These are phyloP conservation scores for Acestrorhynchus altus DNA, from an alignment of 2,797 vertebrate species.

Conservation along the genomic window DNA sequence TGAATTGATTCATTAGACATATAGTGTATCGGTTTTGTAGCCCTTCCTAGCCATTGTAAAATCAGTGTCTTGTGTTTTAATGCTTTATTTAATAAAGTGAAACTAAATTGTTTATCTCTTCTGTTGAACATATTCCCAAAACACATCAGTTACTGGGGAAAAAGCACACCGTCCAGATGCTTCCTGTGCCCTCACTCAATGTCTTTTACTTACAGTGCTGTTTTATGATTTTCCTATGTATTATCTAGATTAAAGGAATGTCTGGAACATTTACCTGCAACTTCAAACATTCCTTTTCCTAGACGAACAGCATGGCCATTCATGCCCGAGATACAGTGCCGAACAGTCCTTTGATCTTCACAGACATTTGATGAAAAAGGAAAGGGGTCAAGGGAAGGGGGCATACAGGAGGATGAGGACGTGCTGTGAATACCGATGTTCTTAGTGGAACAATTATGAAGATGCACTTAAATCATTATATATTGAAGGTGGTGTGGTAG, in stretches of 20 bases:
- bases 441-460: neutral
- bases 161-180: neutral
- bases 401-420: neutral
- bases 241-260: conserved; percentile 13
- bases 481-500: neutral
- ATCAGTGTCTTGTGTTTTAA: too few relatives aligned
- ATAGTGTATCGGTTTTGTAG: too few relatives aligned
- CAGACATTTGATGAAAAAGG: conserved; percentile 1
- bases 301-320: neutral
- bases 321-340: neutral
- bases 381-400: conserved; percentile 6
- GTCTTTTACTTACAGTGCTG: neutral
- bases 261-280: conserved; percentile 5
- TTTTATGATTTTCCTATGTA: neutral
- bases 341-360: conserved; percentile 12
- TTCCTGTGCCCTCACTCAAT: neutral
- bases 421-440: conserved; percentile 2
- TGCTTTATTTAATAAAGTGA: too few relatives aligned
- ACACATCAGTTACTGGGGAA: neutral
- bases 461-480: neutral
- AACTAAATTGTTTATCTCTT: too few relatives aligned
- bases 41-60: too few relatives aligned
- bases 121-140: too few relatives aligned
- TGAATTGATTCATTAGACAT: too few relatives aligned
- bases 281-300: neutral